Conservation (phyloP, 2,888 invertebrate species). For the Oscheius sp. region DNA sequence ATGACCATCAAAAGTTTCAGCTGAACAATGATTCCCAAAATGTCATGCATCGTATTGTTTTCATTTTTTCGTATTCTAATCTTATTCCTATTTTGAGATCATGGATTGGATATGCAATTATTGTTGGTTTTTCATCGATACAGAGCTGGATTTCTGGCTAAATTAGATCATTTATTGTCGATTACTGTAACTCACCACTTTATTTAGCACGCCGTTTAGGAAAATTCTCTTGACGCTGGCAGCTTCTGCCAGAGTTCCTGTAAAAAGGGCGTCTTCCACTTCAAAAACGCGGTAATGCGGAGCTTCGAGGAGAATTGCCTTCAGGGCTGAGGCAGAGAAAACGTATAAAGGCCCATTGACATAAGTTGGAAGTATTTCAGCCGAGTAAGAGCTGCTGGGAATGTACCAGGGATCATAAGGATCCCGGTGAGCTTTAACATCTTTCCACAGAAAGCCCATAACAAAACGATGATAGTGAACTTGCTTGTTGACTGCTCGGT, state of each 20-base stretch:
- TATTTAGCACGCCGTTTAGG: neutral
- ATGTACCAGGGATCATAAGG: constrained; percentile 18
- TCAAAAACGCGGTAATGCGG: neutral
- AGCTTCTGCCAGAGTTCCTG: neutral
- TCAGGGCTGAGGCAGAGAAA: constrained; percentile 1
- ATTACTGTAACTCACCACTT: neutral
- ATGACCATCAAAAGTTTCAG: too few relatives aligned
- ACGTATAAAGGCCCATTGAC: constrained; percentile 9
- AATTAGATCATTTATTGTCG: neutral
- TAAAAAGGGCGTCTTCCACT: constrained; percentile 15
- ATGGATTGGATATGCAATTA: constrained; percentile 12
- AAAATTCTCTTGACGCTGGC: neutral
- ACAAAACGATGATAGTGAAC: neutral
- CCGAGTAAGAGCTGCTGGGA: neutral
- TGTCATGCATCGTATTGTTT: neutral
- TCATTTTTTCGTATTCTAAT: constrained; percentile 7
- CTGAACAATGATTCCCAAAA: too few relatives aligned
- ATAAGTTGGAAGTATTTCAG: neutral
- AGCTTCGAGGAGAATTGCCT: neutral
- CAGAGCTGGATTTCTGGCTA: constrained; percentile 2
- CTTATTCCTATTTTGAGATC: neutral
- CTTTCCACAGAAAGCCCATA: constrained; percentile 6
- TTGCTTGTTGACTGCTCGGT: constrained; percentile 15
- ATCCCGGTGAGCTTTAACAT: neutral
- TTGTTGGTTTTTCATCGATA: neutral